Evolutionary conservation across 1,140 invertebrate genomes (phyloP).

Genomic region (Pseudomyrmex sp.): DNA sequence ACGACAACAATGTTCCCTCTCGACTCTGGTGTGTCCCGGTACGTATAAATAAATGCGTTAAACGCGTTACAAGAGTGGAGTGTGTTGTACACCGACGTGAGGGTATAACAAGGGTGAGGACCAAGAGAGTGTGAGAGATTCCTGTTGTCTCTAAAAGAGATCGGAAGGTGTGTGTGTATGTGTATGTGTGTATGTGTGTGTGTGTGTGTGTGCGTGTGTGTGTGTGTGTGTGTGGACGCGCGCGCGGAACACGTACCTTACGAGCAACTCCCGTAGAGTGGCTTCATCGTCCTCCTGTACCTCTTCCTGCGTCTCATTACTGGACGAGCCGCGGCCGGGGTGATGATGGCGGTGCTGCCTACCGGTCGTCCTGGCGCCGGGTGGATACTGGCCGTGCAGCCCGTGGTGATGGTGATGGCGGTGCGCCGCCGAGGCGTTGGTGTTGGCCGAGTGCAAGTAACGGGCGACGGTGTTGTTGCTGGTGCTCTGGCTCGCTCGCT

Average conservation of each 20-base stretch:
- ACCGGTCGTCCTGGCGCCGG: slow-evolving; percentile 69
- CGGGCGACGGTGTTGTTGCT: slow-evolving; percentile 73
- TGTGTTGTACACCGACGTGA: slow-evolving; percentile 53
- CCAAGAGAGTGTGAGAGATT: slow-evolving; percentile 29
- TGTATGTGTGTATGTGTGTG: too few relatives aligned
- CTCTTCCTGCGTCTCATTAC: slow-evolving; percentile 87
- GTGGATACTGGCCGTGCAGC: slow-evolving; percentile 46
- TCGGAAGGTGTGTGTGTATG: too few relatives aligned
- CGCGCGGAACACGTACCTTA: slow-evolving; percentile 88
- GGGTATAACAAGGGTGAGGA: slow-evolving; percentile 12
- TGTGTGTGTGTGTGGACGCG: too few relatives aligned
- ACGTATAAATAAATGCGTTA: slow-evolving; percentile 12
- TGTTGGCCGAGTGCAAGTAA: slow-evolving; percentile 80
- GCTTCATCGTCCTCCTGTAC: slow-evolving; percentile 92
- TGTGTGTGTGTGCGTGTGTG: too few relatives aligned
- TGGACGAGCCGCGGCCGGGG: slow-evolving; percentile 82
- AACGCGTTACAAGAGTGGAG: not conserved
- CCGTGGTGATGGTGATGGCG: slow-evolving; percentile 70
- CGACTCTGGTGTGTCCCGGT: slow-evolving; percentile 26
- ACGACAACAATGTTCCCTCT: slow-evolving; percentile 22
- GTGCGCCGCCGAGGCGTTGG: slow-evolving; percentile 79
- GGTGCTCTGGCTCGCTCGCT: slow-evolving; percentile 70
- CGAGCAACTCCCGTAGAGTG: slow-evolving; percentile 93
- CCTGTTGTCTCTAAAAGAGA: slow-evolving; percentile 2
- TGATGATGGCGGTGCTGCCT: slow-evolving; percentile 78